Evolutionary conservation across 2,113 vertebrate genomes (phyloP).

Genomic region (Syngnathus floridae): DNA sequence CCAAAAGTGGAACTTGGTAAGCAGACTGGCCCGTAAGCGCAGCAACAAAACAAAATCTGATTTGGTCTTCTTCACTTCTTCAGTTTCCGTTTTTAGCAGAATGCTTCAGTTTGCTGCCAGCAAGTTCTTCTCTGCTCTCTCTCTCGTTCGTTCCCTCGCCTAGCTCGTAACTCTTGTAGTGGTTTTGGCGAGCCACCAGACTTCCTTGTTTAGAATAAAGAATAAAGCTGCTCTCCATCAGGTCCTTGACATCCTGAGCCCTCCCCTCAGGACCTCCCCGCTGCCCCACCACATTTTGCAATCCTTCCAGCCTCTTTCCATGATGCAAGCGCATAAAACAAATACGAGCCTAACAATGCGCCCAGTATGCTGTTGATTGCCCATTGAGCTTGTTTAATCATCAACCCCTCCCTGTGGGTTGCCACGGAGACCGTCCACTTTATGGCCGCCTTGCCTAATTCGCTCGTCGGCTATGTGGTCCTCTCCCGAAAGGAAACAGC

Average conservation of each 20-base stretch:
- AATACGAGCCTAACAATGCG: constrained; percentile 3
- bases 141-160: not conserved
- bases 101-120: accelerated
- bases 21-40: too few relatives aligned
- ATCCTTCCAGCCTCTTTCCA: not conserved
- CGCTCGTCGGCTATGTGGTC: too few relatives aligned
- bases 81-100: not conserved
- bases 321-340: constrained; percentile 23
- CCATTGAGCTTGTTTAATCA: constrained; percentile 27
- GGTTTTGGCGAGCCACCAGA: constrained; percentile 36
- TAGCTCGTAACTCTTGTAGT: constrained; percentile 25
- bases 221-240: constrained; percentile 11
- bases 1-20: not conserved
- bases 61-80: not conserved
- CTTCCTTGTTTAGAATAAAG: constrained; percentile 12
- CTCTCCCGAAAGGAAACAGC: constrained; percentile 10
- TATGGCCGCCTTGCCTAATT: not conserved
- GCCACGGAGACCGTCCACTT: constrained; percentile 28
- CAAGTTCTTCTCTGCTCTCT: not conserved
- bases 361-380: not conserved
- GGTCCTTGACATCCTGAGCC: not conserved
- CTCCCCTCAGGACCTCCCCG: not conserved
- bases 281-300: not conserved
- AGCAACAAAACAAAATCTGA: not conserved
- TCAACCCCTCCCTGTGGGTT: constrained; percentile 28